Conservation (phyloP, 1,140 invertebrate genomes). For the Calephelis nemesis region DNA sequence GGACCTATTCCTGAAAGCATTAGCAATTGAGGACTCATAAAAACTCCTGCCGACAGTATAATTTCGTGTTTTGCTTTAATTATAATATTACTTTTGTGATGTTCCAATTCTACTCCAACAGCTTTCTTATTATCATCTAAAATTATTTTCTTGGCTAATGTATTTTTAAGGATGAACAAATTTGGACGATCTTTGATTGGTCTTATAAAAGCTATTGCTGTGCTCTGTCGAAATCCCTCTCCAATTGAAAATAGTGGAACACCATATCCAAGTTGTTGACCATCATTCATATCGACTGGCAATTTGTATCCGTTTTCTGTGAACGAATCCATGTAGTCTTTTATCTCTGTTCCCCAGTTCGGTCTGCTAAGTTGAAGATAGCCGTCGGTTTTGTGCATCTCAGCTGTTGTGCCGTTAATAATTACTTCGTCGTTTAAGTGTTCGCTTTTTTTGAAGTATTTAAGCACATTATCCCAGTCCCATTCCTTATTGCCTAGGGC, state of each 20-base stretch:
- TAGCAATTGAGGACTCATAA: constrained; percentile 75
- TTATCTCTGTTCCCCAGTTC: constrained; percentile 83
- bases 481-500: constrained; percentile 89
- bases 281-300: constrained; percentile 89
- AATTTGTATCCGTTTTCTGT: constrained; percentile 91
- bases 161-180: constrained; percentile 86
- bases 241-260: constrained; percentile 90
- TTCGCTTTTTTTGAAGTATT: constrained; percentile 92
- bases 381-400: constrained; percentile 33
- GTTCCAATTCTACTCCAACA: constrained; percentile 53
- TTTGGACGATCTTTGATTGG: constrained; percentile 87
- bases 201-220: constrained; percentile 89
- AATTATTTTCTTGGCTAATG: constrained; percentile 84
- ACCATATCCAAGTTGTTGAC: constrained; percentile 88
- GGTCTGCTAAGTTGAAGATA: constrained; percentile 79
- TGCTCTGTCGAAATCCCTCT: constrained; percentile 88
- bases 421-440: constrained; percentile 88
- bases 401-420: constrained; percentile 63
- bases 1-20: constrained; percentile 71
- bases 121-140: constrained; percentile 82
- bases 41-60: constrained; percentile 75
- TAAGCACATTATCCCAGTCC: constrained; percentile 89
- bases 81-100: constrained; percentile 36
- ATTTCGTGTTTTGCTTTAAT: constrained; percentile 72
- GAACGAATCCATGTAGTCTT: constrained; percentile 82